Conservation (phyloP, 2,113 vertebrate genomes). For the Rhizomys pruinosus region DNA sequence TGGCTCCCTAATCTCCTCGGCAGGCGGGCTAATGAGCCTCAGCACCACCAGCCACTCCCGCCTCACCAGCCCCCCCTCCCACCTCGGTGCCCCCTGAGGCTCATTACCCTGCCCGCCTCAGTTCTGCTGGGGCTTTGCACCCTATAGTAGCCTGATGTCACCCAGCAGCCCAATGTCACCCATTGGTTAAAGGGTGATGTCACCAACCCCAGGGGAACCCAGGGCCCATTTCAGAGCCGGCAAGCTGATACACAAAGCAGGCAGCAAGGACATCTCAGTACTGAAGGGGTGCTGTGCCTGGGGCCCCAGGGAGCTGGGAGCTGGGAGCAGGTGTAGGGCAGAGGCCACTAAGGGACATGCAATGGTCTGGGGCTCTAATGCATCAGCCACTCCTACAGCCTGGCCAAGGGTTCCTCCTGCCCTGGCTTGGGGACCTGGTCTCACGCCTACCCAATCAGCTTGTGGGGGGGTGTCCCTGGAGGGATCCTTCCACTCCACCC, state of each 20-base stretch:
- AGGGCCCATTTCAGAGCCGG: not conserved
- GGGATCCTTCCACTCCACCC: not conserved
- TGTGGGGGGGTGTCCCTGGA: not conserved
- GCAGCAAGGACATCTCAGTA: not conserved
- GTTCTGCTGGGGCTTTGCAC: not conserved
- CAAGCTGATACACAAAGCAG: too few relatives aligned
- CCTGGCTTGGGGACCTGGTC: not conserved
- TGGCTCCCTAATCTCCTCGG: constrained; percentile 72
- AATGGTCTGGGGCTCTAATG: not conserved
- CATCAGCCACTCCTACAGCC: not conserved
- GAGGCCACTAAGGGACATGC: not conserved
- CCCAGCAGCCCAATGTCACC: not conserved
- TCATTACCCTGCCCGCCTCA: not conserved
- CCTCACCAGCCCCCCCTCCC: constrained; percentile 39
- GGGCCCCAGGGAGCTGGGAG: not conserved
- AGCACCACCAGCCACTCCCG: constrained; percentile 24
- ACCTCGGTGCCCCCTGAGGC: not conserved
- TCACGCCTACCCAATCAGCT: not conserved
- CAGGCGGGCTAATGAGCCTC: constrained; percentile 68
- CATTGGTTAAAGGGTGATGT: too few relatives aligned
- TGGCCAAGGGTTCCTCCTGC: not conserved
- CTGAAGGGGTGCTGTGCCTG: not conserved
- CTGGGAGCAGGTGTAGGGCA: not conserved
- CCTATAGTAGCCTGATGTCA: not conserved
- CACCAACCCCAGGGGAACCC: not conserved